Conservation (phyloP, 2,797 vertebrate genomes). For the Mormyrops attenuatus region DNA sequence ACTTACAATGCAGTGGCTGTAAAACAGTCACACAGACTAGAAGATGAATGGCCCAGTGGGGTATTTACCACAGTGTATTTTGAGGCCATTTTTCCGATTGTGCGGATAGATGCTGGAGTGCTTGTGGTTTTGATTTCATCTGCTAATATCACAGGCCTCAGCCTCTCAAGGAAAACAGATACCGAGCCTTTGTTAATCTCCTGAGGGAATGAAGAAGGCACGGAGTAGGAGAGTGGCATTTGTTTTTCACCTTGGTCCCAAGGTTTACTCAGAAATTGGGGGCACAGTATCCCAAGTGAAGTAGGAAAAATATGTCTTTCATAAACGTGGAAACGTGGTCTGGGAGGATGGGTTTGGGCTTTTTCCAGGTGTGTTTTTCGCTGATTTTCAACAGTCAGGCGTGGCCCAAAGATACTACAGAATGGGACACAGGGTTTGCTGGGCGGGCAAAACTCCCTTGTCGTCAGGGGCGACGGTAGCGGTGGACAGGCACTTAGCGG, state of each 20-base stretch:
- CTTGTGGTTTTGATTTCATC: background rate
- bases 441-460: slow-evolving; percentile 11
- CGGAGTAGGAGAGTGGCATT: background rate
- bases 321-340: background rate
- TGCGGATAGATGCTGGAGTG: background rate
- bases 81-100: background rate
- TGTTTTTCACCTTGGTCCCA: background rate
- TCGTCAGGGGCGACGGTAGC: slow-evolving; percentile 40
- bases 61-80: background rate
- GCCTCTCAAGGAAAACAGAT: background rate
- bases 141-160: background rate
- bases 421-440: background rate
- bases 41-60: background rate
- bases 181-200: background rate
- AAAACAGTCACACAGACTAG: background rate
- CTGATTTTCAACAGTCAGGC: background rate
- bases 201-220: background rate
- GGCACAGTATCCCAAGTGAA: background rate
- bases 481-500: slow-evolving; percentile 63
- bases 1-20: background rate
- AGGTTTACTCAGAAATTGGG: background rate
- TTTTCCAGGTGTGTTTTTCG: background rate
- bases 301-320: background rate
- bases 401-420: background rate
- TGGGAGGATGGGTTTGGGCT: background rate